phyloP scores from a whole-genome alignment of 2,113 vertebrate species.

The Tupaia chinensis region DNA sequence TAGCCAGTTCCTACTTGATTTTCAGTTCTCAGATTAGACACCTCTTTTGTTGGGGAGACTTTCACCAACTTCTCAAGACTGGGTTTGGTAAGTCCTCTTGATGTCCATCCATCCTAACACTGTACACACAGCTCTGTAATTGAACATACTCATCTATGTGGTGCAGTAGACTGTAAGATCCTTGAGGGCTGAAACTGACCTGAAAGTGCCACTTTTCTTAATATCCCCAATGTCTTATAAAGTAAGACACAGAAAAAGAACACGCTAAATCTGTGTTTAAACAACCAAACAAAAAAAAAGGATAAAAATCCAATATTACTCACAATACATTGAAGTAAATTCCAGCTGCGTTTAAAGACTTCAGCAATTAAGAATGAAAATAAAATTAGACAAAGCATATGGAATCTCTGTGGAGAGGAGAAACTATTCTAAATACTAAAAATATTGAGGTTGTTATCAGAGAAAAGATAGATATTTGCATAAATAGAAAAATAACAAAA shows the following conservation, averaged over 20 bases:
- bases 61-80: not conserved
- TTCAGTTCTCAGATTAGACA: not conserved
- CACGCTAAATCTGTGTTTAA: not conserved
- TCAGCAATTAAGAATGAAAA: conserved; percentile 59
- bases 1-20: not conserved
- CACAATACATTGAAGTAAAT: conserved; percentile 39
- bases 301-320: not conserved
- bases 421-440: conserved; percentile 57
- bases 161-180: not conserved
- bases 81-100: not conserved
- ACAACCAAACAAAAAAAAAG: not conserved
- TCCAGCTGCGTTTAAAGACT: conserved; percentile 56
- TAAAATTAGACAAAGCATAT: conserved; percentile 43
- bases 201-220: not conserved
- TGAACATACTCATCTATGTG: not conserved
- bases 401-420: conserved; percentile 46
- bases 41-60: not conserved
- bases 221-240: not conserved
- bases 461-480: conserved; percentile 53
- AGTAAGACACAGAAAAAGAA: not conserved
- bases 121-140: not conserved
- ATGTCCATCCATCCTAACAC: too few relatives aligned
- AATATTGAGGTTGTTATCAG: conserved; percentile 50
- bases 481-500: conserved; percentile 62
- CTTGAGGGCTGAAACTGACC: not conserved